A percentile compares a stretch with the other conserved stretches of the same genome.
Evolutionary conservation across 2,113 vertebrate genomes (phyloP).

Genomic region (Oxyura jamaicensis): DNA sequence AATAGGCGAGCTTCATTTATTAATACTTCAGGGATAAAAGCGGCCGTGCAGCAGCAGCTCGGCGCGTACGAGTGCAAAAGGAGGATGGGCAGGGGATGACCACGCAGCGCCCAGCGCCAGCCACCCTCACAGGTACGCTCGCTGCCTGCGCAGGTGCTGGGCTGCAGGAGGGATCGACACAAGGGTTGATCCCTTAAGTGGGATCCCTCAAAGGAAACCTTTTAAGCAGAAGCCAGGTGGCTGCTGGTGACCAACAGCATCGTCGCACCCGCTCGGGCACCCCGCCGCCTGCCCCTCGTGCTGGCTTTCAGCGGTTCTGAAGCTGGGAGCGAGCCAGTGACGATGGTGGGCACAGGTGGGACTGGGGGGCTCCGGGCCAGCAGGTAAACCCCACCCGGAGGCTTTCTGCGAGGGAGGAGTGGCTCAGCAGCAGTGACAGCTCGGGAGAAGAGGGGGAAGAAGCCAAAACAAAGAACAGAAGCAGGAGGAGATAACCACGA

Average conservation of each 20-base stretch:
- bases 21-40: conserved; percentile 59
- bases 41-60: not conserved
- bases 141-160: not conserved
- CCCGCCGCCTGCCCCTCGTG: not conserved
- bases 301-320: not conserved
- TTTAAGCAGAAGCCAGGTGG: not conserved
- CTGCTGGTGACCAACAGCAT: not conserved
- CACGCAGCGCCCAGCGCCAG: too few relatives aligned
- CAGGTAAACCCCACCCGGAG: not conserved
- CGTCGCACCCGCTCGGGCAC: too few relatives aligned
- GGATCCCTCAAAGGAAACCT: not conserved
- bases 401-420: conserved; percentile 13
- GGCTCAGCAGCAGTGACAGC: conserved; percentile 56
- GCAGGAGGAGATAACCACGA: conserved; percentile 62
- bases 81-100: not conserved
- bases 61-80: fast-evolving
- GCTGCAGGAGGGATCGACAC: not conserved
- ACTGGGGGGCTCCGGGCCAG: not conserved
- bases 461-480: conserved; percentile 37
- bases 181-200: not conserved
- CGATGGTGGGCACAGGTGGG: fast-evolving
- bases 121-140: not conserved
- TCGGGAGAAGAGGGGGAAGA: not conserved
- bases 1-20: conserved; percentile 39
- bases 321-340: not conserved